Evolutionary conservation across 2,113 vertebrate species (phyloP), one percentile per base, ranked within the genome.

Genomic region (rabbit (Oryctolagus cuniculus)): DNA sequence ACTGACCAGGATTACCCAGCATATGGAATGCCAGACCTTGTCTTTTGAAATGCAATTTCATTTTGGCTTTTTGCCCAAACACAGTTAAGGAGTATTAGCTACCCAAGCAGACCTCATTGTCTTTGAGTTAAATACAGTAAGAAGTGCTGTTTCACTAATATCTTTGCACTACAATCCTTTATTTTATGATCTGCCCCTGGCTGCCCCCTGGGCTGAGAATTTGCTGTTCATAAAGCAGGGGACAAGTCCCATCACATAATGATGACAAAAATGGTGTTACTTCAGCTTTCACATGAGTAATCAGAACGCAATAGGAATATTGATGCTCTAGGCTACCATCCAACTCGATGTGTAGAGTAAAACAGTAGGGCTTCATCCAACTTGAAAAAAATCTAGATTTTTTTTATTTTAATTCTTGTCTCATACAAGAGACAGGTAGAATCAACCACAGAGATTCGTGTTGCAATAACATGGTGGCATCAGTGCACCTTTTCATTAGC

Each of bases 121-220:
- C 96, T 98, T 93, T 95, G 97, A 98, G 96, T 98, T 98, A 98
- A 98, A 98, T 95, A 98, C 94, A 97, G 94, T 89, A 97, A 97
- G 95, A 98, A 98, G 94, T 98, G 98, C 98, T 96, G 95, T 98
- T 98, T 97, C 97, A 86, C 96, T 97, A 98, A 98, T 98, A 98
- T 97, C 97, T 95, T 89, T 87, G 95, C 93, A 98, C 89, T 97
- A 94, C 98, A 98, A 98, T 97, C 97, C 93, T 98, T 98, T 97
- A 97, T 97, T 98, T 98, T 98, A 98, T 98, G 93, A 95, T 87
- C 95, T 97, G 96, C 98, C 98, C 98, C 97, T 77, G 93, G 97
- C 96, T 98, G 97, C 96, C 98, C 97, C 96, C 97, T 97, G 89
- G 98, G 97, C 96, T 97, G 98, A 97, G 97, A 98, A 96, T 96